These are phyloP conservation scores for Taenioides sp. DNA, from an alignment of 2,797 vertebrate species.

Conservation along the genomic window DNA sequence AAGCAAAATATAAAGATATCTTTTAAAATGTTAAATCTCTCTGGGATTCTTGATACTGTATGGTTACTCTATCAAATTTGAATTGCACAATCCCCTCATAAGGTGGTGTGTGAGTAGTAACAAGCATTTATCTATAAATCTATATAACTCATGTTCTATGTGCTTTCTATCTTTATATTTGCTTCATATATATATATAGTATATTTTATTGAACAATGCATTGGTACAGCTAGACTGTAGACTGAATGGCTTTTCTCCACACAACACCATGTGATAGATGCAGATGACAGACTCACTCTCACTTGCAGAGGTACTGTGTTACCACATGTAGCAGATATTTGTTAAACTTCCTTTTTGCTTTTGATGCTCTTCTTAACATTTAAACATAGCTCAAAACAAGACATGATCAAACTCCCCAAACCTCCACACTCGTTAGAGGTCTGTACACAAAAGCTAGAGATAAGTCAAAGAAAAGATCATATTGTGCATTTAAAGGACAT, in stretches of 20 bases:
- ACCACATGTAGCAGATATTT: slow-evolving; percentile 35
- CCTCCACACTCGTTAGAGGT: slow-evolving; percentile 36
- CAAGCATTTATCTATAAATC: slow-evolving; percentile 46
- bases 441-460: slow-evolving; percentile 54
- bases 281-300: slow-evolving; percentile 21
- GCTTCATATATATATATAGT: slow-evolving; percentile 12
- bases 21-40: slow-evolving; percentile 26
- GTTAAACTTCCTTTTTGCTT: slow-evolving; percentile 22
- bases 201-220: slow-evolving; percentile 23
- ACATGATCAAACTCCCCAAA: slow-evolving; percentile 28
- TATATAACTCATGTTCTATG: slow-evolving; percentile 37
- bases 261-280: slow-evolving; percentile 38
- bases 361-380: slow-evolving; percentile 27
- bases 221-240: slow-evolving; percentile 40
- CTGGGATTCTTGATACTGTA: slow-evolving; percentile 34
- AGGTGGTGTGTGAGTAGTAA: slow-evolving; percentile 23
- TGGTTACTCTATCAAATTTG: slow-evolving; percentile 31
- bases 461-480: slow-evolving; percentile 40
- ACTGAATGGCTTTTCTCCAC: slow-evolving; percentile 40
- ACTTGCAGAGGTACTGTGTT: slow-evolving; percentile 18
- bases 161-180: slow-evolving; percentile 42
- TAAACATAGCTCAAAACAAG: slow-evolving; percentile 21
- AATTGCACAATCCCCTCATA: slow-evolving; percentile 61
- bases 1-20: not conserved
- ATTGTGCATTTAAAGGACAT: slow-evolving; percentile 68